Evolutionary conservation across 2,797 vertebrate genomes (phyloP), one percentile per base, ranked within the genome.

Genomic region (Phoebastria nigripes): DNA sequence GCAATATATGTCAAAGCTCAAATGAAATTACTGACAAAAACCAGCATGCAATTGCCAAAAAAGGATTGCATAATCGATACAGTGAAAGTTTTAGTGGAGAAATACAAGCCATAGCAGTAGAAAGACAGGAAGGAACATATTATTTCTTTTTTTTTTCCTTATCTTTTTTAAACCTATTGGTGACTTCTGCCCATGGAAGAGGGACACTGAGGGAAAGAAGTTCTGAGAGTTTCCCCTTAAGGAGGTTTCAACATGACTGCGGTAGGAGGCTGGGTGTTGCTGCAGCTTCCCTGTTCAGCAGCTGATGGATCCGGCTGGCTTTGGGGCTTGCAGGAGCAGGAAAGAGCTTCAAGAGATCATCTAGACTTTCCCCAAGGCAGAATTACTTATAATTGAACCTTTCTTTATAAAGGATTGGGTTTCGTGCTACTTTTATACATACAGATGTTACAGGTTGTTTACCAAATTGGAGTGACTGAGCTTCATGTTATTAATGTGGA

Each of bases 231-330:
- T 93, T 72, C 37, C n/a, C 15, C 11, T 55, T 62, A 49, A 61
- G 26, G 26, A 61, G 15, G 54, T 70, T 70, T 70, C 1, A 0
- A 31, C 15, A 11, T 0, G 3, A 17, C 33, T n/a, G 28, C 5
- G 22, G 24, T 42, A 33, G 22, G 39, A 80, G 69, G 25, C 22
- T 74, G 6, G 8, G 17, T 58, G 16, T 59, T 37, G 19, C 44
- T 65, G 16, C 49, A 76, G 10, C 25, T 76, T 93, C n/a, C 28
- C 5, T 33, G 12, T 56, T 52, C n/a, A 54, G 49, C n/a, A 59
- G 8, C 61, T 71, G n/a, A 8, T 49, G 33, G 28, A 42, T 86
- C 44, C 1, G 0, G 8, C n/a, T 47, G 8, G 25, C 15, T 33
- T 35, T 44, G 39, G 26, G 54, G 33, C n/a, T 93, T 93, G 31